These are phyloP conservation scores for Notarius quadriscutis DNA, from an alignment of 2,113 vertebrate genomes.

Conservation along the genomic window DNA sequence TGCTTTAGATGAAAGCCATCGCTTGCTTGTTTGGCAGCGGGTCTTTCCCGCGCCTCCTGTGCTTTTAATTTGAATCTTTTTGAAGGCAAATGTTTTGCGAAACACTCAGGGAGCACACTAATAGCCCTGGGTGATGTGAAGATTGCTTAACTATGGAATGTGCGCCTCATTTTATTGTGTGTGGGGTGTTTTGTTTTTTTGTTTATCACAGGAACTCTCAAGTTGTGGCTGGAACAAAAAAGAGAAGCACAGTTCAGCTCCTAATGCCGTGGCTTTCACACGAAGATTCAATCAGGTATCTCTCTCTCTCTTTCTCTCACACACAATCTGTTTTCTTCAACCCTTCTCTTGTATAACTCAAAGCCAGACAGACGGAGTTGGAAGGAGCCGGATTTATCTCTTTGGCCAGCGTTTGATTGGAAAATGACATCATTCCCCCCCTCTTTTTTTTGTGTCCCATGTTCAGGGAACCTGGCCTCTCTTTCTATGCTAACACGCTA, in stretches of 20 bases:
- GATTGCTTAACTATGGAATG: background rate
- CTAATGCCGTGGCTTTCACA: conserved; percentile 97
- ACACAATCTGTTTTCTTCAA: background rate
- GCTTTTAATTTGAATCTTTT: background rate
- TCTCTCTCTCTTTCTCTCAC: conserved; percentile 9
- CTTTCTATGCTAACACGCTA: conserved; percentile 1
- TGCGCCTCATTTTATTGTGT: background rate
- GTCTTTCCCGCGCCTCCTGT: background rate
- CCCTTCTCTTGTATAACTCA: background rate
- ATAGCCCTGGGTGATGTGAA: background rate
- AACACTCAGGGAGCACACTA: background rate
- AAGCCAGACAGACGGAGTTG: conserved; percentile 7
- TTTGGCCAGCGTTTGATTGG: conserved; percentile 24
- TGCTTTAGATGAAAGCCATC: conserved; percentile 6
- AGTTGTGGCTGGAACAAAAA: conserved; percentile 99
- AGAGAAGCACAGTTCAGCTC: conserved; percentile 96
- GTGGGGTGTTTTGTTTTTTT: conserved; percentile 32
- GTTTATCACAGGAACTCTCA: conserved; percentile 85
- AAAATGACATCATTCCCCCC: conserved; percentile 33
- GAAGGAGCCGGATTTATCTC: conserved; percentile 33
- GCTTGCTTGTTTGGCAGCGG: background rate
- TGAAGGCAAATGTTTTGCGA: background rate
- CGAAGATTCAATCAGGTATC: conserved; percentile 98
- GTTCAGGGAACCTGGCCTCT: background rate
- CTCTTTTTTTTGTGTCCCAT: background rate